Percentiles rank a stretch among this genome's conserved stretches.
phyloP scores from a whole-genome alignment of 2,113 vertebrate species.

The Promerops cafer region DNA sequence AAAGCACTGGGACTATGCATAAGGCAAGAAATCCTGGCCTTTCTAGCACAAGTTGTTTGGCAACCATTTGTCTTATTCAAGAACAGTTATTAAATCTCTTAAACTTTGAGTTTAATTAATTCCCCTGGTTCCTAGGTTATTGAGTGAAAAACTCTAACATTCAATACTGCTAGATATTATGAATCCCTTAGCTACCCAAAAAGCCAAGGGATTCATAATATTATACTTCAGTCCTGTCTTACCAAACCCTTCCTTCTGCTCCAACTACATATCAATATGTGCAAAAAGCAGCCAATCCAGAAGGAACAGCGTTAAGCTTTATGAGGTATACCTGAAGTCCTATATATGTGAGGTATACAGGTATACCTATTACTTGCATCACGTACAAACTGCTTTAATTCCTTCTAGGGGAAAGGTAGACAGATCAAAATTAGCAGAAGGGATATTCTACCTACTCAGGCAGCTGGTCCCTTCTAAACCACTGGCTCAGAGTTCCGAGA shows the following conservation, averaged over 20 bases:
- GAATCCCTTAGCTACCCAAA: neutral
- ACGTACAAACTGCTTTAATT: neutral
- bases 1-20: neutral
- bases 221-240: neutral
- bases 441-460: neutral
- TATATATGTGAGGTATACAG: neutral
- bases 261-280: neutral
- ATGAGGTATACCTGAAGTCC: neutral
- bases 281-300: neutral
- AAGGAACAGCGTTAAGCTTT: neutral
- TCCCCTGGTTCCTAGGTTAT: neutral
- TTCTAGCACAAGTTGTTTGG: neutral
- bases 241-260: neutral
- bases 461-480: neutral
- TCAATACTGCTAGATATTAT: neutral
- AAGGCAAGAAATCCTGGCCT: neutral
- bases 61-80: constrained; percentile 2
- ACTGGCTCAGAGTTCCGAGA: neutral
- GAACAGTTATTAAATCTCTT: neutral
- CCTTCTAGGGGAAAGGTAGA: neutral
- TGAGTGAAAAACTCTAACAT: neutral
- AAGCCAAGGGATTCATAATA: too few relatives aligned
- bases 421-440: neutral
- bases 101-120: neutral
- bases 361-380: neutral